A percentile compares a stretch with the other conserved stretches of the same genome.
phyloP scores from a whole-genome alignment of 2,888 invertebrate genomes.

The Aricia artaxerxes region DNA sequence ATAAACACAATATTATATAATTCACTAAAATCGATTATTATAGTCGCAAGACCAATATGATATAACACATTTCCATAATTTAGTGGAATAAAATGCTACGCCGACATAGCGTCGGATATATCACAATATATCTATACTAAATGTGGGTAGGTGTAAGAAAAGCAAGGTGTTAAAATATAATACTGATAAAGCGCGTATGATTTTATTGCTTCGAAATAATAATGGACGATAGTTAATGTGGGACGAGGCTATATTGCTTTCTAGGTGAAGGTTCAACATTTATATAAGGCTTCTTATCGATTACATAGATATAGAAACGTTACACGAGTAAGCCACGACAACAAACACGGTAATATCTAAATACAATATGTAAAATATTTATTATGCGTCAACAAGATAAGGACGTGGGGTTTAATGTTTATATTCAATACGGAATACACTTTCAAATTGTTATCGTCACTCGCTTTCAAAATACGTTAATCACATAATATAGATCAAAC shows the following conservation, averaged over 20 bases:
- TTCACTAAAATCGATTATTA: constrained; percentile 26
- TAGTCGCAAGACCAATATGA: constrained; percentile 25
- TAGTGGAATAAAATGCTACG: constrained; percentile 56
- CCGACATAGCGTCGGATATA: constrained; percentile 39
- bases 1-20: constrained; percentile 32
- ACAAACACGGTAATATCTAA: constrained; percentile 53
- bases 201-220: constrained; percentile 28
- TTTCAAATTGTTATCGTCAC: not conserved
- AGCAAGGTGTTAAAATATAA: constrained; percentile 10
- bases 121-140: constrained; percentile 42
- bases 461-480: not conserved
- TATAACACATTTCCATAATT: constrained; percentile 49
- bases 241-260: not conserved
- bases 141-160: constrained; percentile 8
- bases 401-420: constrained; percentile 34
- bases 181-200: constrained; percentile 23
- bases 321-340: constrained; percentile 64
- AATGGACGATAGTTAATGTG: constrained; percentile 31
- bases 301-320: constrained; percentile 38
- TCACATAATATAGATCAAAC: not conserved
- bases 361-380: constrained; percentile 56
- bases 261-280: constrained; percentile 22
- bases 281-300: constrained; percentile 20
- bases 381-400: constrained; percentile 75
- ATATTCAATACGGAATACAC: not conserved